These are phyloP conservation scores for Chaetops frenatus DNA, from an alignment of 2,113 vertebrate genomes.

Conservation along the genomic window DNA sequence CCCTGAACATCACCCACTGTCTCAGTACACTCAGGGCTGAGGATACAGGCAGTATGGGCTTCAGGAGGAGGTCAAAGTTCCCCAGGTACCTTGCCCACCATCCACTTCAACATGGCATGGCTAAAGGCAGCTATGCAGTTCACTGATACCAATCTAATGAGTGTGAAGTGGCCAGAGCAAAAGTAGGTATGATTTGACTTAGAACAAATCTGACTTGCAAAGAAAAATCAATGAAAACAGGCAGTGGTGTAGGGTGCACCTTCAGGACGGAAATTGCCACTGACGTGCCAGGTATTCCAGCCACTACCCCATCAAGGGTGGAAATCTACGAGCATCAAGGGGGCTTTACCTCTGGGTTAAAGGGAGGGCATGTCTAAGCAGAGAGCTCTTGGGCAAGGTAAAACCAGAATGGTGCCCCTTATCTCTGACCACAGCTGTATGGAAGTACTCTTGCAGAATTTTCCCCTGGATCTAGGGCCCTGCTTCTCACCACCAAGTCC, in stretches of 20 bases:
- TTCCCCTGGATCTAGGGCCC: background rate
- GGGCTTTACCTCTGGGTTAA: background rate
- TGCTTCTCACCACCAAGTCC: background rate
- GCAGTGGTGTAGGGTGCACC: background rate
- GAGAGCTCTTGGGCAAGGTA: background rate
- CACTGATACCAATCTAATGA: background rate
- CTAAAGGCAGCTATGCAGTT: background rate
- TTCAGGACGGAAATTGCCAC: background rate
- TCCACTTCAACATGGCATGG: background rate
- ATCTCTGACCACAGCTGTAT: background rate
- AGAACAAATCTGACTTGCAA: background rate
- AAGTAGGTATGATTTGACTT: background rate
- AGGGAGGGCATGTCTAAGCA: background rate
- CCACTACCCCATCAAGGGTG: background rate
- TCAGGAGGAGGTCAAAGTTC: background rate
- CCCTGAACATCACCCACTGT: background rate
- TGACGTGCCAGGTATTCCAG: background rate
- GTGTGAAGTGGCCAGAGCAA: background rate
- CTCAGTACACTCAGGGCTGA: background rate
- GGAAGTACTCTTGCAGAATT: background rate
- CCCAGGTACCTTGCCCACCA: background rate
- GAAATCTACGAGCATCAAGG: background rate
- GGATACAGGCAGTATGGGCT: background rate
- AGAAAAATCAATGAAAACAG: background rate
- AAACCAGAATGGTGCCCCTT: background rate